A percentile compares a stretch with the other conserved stretches of the same genome.
These are phyloP conservation scores for Lemur catta DNA, from an alignment of 2,797 vertebrate species.

Conservation along the genomic window DNA sequence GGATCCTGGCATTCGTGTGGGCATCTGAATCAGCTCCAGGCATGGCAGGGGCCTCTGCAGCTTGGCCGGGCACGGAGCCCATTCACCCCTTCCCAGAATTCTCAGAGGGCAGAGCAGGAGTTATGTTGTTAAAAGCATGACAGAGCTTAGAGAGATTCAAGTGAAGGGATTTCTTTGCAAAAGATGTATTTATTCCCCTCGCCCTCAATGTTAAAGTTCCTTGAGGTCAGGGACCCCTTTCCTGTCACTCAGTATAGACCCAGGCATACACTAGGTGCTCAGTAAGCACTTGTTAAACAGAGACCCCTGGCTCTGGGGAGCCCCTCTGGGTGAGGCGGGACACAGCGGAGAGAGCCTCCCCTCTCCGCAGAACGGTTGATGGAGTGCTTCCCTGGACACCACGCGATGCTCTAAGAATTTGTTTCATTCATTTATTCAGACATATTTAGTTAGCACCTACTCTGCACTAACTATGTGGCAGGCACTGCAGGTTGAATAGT, in stretches of 20 bases:
- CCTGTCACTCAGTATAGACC: neutral
- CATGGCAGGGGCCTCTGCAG: rapidly evolving
- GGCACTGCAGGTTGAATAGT: neutral
- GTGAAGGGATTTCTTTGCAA: neutral
- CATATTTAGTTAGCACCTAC: neutral
- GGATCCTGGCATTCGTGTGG: neutral
- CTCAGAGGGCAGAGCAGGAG: neutral
- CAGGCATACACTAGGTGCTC: neutral
- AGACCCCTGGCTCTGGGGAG: neutral
- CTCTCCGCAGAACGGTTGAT: rapidly evolving
- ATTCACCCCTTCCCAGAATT: neutral
- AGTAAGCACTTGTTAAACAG: neutral
- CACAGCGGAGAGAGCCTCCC: neutral
- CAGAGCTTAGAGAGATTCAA: neutral
- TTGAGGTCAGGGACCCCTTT: neutral
- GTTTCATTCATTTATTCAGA: neutral
- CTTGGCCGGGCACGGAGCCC: rapidly evolving
- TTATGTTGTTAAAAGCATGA: neutral
- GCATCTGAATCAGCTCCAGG: neutral
- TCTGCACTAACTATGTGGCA: neutral
- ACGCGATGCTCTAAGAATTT: neutral
- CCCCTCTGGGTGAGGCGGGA: neutral
- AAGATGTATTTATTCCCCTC: neutral
- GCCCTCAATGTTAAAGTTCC: neutral
- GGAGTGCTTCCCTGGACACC: neutral